phyloP scores from a whole-genome alignment of 2,797 vertebrate species.

The Myripristis jacobus region DNA sequence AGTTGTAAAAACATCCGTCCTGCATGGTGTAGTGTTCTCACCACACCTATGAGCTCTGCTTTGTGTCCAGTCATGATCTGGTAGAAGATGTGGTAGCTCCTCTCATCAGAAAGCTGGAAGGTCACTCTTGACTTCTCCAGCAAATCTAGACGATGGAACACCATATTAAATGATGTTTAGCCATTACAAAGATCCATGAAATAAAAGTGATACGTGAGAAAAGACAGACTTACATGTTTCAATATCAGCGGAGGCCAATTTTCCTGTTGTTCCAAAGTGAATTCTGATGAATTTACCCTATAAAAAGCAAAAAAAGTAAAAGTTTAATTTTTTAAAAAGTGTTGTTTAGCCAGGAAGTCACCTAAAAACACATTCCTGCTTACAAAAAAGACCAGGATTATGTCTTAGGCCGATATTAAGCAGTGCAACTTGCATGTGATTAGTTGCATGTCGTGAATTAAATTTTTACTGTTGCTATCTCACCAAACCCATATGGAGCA shows the following conservation, averaged over 20 bases:
- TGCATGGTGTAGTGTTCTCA: too few relatives aligned
- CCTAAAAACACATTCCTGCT: constrained; percentile 14
- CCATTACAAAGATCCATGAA: background rate
- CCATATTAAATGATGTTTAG: background rate
- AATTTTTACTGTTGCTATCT: too few relatives aligned
- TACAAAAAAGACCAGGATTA: too few relatives aligned
- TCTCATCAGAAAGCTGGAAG: constrained; percentile 87
- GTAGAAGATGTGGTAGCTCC: constrained; percentile 91
- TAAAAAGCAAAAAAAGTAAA: constrained; percentile 1
- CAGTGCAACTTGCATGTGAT: too few relatives aligned
- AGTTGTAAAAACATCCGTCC: background rate
- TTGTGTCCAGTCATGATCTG: constrained; percentile 87
- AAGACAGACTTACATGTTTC: constrained; percentile 86
- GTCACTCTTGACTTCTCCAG: constrained; percentile 90
- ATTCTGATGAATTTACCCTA: constrained; percentile 92
- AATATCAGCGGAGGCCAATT: constrained; percentile 89
- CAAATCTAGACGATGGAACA: constrained; percentile 75
- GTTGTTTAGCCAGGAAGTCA: background rate
- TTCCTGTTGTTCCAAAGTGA: constrained; percentile 87
- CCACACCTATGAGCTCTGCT: constrained; percentile 85
- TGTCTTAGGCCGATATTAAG: too few relatives aligned
- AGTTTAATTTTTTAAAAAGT: background rate
- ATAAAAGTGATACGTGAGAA: background rate
- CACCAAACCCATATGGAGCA: too few relatives aligned
- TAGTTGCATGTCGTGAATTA: too few relatives aligned